Conservation (phyloP, 2,797 vertebrate genomes). For the Kryptolebias ocellatus region DNA sequence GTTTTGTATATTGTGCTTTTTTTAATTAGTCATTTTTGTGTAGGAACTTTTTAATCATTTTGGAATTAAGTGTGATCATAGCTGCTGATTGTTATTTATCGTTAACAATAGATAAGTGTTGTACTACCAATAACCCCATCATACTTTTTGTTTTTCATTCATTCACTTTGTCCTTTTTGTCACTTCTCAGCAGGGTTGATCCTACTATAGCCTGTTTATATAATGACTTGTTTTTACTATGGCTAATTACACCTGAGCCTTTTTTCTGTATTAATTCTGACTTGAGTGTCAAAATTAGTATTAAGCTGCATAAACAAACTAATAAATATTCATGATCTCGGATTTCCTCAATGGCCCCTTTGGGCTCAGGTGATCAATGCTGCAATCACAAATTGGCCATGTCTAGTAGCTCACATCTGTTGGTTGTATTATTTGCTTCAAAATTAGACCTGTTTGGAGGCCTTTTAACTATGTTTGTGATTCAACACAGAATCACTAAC, state of each 20-base stretch:
- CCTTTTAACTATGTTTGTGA: not conserved
- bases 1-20: no score
- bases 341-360: not conserved
- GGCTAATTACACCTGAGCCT: slow-evolving; percentile 63
- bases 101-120: not conserved
- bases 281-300: not conserved
- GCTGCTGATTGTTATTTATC: no score
- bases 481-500: slow-evolving; percentile 7
- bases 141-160: slow-evolving; percentile 1
- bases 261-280: not conserved
- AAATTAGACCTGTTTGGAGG: slow-evolving; percentile 8
- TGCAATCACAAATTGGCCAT: slow-evolving; percentile 2
- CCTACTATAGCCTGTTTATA: slow-evolving; percentile 44
- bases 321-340: not conserved
- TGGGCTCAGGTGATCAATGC: slow-evolving; percentile 18
- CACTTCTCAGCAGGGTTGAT: slow-evolving; percentile 36
- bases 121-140: slow-evolving; percentile 6
- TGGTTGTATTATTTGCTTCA: not conserved
- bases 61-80: no score
- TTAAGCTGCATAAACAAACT: not conserved
- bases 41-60: no score
- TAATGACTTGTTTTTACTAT: slow-evolving; percentile 58
- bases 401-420: slow-evolving; percentile 11
- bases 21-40: no score
- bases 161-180: slow-evolving; percentile 46